phyloP scores from a whole-genome alignment of 2,888 invertebrate species.

The Cephus sareptanus region DNA sequence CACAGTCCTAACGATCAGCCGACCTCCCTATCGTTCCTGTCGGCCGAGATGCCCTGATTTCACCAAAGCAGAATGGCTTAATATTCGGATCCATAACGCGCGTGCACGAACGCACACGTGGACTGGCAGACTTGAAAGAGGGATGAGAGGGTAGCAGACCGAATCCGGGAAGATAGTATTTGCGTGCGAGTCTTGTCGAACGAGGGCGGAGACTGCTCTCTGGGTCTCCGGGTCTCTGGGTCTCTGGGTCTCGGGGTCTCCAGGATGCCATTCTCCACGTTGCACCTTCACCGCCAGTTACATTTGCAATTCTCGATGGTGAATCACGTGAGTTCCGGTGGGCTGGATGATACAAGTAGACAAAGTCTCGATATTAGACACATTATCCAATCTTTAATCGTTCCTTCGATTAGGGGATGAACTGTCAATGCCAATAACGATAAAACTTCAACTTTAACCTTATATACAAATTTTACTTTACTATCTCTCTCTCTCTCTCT shows the following conservation, averaged over 20 bases:
- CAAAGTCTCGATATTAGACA: background rate
- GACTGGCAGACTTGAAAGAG: background rate
- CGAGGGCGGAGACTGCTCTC: background rate
- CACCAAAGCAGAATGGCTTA: background rate
- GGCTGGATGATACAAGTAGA: background rate
- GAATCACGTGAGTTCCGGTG: background rate
- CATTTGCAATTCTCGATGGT: background rate
- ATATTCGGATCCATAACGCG: background rate
- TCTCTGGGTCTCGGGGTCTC: background rate
- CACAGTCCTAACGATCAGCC: background rate
- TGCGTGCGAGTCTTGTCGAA: background rate
- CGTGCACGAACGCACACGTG: background rate
- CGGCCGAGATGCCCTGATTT: background rate
- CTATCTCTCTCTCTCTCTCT: constrained; percentile 7
- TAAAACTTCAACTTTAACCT: background rate
- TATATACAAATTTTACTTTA: background rate
- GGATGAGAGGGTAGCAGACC: background rate
- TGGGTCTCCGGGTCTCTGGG: background rate
- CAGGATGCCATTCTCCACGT: background rate
- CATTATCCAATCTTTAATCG: background rate
- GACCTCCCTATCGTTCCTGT: background rate
- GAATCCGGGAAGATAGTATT: background rate
- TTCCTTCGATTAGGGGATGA: background rate
- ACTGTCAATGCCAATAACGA: background rate
- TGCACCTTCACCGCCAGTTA: background rate